These are phyloP conservation scores for Folsomia candida DNA, from an alignment of 2,888 invertebrate genomes.

Conservation along the genomic window DNA sequence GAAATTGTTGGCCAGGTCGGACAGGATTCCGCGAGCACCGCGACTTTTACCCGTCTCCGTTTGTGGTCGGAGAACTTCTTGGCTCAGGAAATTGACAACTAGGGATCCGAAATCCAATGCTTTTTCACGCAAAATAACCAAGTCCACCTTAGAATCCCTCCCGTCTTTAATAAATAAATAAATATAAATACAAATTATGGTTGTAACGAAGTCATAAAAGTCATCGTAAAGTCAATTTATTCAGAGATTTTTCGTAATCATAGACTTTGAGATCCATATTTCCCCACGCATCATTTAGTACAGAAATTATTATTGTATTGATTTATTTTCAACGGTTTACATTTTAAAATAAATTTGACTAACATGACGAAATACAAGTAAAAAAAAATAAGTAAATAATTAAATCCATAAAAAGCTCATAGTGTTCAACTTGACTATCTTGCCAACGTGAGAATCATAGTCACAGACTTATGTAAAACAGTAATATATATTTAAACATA, in stretches of 20 bases:
- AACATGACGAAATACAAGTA: too few species aligned
- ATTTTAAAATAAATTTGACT: too few species aligned
- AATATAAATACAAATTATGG: not conserved
- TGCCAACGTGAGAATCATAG: not conserved
- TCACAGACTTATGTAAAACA: not conserved
- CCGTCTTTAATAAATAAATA: not conserved
- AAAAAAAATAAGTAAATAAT: not conserved
- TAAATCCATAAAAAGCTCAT: not conserved
- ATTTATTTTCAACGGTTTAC: too few species aligned
- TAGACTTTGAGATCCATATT: too few species aligned
- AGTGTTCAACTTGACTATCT: not conserved
- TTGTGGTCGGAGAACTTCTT: not conserved
- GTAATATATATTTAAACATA: not conserved
- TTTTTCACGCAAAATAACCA: conserved; percentile 6
- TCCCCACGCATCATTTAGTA: too few species aligned
- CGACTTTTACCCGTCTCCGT: not conserved
- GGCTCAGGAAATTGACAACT: conserved; percentile 15
- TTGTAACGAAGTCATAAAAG: too few species aligned
- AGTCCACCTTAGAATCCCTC: not conserved
- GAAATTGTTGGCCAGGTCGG: not conserved
- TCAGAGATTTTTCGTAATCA: too few species aligned
- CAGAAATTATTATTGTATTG: too few species aligned
- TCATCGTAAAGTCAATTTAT: too few species aligned
- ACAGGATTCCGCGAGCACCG: not conserved
- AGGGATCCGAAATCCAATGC: conserved; percentile 20